Evolutionary conservation across 2,113 vertebrate species (phyloP).

Genomic region (Sinocyclocheilus anophthalmus): DNA sequence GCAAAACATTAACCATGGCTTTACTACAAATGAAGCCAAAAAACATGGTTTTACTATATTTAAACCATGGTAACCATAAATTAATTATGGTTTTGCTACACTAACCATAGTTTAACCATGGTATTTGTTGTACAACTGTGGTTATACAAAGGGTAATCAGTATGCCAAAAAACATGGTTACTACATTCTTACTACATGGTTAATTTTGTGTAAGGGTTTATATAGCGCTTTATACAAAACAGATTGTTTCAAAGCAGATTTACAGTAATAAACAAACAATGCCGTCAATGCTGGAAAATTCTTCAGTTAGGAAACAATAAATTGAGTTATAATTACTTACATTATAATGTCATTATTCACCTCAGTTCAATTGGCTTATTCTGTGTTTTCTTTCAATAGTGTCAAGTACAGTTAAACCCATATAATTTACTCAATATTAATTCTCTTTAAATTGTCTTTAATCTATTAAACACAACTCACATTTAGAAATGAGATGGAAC

Average conservation of each 20-base stretch:
- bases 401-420: background rate
- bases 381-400: background rate
- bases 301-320: background rate
- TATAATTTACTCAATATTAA: background rate
- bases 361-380: background rate
- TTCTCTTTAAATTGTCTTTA: background rate
- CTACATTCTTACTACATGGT: too few relatives aligned
- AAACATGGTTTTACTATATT: too few relatives aligned
- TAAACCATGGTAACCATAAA: too few relatives aligned
- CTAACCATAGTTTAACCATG: too few relatives aligned
- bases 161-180: too few relatives aligned
- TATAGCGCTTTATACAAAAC: background rate
- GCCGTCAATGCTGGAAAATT: background rate
- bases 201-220: background rate
- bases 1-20: too few relatives aligned
- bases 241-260: constrained; percentile 1
- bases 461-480: too few relatives aligned
- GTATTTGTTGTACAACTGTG: too few relatives aligned
- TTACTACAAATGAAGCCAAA: too few relatives aligned
- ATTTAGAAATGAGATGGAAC: background rate
- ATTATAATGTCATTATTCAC: background rate
- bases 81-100: too few relatives aligned
- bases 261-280: background rate
- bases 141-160: too few relatives aligned
- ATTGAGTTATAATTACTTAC: background rate